Percentiles rank a stretch among this genome's conserved stretches.
These are phyloP conservation scores for Cryptosula pallasiana DNA, from an alignment of 2,888 invertebrate species.

Conservation along the genomic window DNA sequence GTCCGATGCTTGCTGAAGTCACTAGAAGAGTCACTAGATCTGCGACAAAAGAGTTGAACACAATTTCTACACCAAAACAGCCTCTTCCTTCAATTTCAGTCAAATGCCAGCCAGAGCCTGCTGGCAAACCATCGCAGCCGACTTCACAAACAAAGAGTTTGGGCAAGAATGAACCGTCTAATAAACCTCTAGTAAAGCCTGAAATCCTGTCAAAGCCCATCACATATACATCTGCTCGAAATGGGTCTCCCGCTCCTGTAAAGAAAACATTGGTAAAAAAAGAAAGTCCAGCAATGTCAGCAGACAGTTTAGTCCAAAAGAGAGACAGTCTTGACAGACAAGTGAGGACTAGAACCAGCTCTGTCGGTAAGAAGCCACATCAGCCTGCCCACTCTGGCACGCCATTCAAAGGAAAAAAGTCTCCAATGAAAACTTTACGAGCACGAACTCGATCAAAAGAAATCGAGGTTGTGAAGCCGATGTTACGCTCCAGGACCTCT, in stretches of 20 bases:
- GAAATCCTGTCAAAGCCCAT: background rate
- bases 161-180: background rate
- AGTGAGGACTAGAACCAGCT: background rate
- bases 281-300: background rate
- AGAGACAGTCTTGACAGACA: background rate
- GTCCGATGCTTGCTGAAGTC: background rate
- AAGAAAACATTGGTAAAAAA: background rate
- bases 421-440: slow-evolving; percentile 8
- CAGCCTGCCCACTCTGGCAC: slow-evolving; percentile 1
- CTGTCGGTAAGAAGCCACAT: background rate
- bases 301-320: background rate
- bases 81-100: no score
- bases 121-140: background rate
- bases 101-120: no score
- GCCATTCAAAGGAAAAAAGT: slow-evolving; percentile 15
- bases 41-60: background rate
- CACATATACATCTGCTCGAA: background rate
- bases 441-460: background rate
- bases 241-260: background rate
- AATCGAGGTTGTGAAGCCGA: background rate
- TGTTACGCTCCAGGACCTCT: background rate
- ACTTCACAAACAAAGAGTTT: background rate
- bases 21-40: background rate
- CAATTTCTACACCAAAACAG: no score
- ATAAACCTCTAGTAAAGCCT: background rate